Evolutionary conservation across 2,113 vertebrate species (phyloP).

Genomic region (Oostethus manadensis): DNA sequence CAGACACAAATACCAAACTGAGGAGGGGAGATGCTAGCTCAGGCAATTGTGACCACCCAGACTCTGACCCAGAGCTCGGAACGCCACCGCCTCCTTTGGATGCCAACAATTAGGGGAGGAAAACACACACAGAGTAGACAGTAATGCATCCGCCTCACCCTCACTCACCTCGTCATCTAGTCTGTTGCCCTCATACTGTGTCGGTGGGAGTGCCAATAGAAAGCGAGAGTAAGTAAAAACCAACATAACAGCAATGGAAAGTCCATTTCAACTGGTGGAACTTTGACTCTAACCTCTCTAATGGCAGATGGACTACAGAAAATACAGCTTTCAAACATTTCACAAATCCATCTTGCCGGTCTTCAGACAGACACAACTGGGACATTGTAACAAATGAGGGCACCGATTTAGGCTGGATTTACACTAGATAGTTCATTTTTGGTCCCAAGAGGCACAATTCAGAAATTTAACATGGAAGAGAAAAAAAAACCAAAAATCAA

Average conservation of each 20-base stretch:
- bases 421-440: no score
- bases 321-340: neutral
- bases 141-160: constrained; percentile 47
- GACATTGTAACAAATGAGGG: no score
- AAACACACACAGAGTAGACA: constrained; percentile 58
- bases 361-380: neutral
- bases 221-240: constrained; percentile 71
- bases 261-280: neutral
- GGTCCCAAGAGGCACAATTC: no score
- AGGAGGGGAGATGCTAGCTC: constrained; percentile 55
- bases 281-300: neutral
- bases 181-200: constrained; percentile 69
- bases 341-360: neutral
- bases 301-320: neutral
- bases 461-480: no score
- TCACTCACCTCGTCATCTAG: constrained; percentile 76
- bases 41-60: constrained; percentile 36
- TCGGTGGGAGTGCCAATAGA: constrained; percentile 69
- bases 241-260: constrained; percentile 31
- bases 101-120: constrained; percentile 48
- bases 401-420: no score
- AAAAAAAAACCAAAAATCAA: no score
- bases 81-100: constrained; percentile 54
- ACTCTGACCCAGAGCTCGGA: constrained; percentile 35
- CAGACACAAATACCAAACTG: constrained; percentile 58